These are phyloP conservation scores for Amphipyra tragopoginis DNA, from an alignment of 2,888 invertebrate species.

Conservation along the genomic window DNA sequence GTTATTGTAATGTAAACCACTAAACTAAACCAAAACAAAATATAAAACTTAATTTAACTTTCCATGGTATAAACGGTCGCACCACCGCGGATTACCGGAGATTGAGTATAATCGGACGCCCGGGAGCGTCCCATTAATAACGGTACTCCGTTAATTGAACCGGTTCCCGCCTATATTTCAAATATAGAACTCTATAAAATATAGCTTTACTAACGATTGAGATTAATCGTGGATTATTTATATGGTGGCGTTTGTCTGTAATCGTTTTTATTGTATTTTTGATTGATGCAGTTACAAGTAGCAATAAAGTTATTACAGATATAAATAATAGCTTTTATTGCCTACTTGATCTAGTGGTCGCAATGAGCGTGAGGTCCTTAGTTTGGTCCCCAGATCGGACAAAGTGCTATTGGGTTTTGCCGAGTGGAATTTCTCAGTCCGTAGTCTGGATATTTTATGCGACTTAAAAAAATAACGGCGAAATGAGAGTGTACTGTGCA, in stretches of 20 bases:
- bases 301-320: background rate
- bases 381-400: too few species aligned
- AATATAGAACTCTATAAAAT: slow-evolving; percentile 76
- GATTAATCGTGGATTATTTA: slow-evolving; percentile 59
- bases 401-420: too few species aligned
- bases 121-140: slow-evolving; percentile 86
- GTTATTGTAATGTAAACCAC: too few species aligned
- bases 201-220: slow-evolving; percentile 60
- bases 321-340: too few species aligned
- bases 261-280: slow-evolving; percentile 40
- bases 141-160: slow-evolving; percentile 86
- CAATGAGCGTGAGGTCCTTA: too few species aligned
- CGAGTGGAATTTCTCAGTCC: too few species aligned
- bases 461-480: too few species aligned
- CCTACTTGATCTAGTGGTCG: too few species aligned
- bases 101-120: slow-evolving; percentile 86
- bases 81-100: slow-evolving; percentile 84
- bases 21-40: background rate
- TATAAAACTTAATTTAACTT: slow-evolving; percentile 38
- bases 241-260: slow-evolving; percentile 39
- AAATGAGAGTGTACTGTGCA: too few species aligned
- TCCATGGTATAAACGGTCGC: slow-evolving; percentile 60
- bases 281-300: slow-evolving; percentile 28
- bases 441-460: too few species aligned
- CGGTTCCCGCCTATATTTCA: slow-evolving; percentile 83